Base-by-base conservation (phyloP, 2,888 invertebrate species). In the Cheilosia pagana region DNA sequence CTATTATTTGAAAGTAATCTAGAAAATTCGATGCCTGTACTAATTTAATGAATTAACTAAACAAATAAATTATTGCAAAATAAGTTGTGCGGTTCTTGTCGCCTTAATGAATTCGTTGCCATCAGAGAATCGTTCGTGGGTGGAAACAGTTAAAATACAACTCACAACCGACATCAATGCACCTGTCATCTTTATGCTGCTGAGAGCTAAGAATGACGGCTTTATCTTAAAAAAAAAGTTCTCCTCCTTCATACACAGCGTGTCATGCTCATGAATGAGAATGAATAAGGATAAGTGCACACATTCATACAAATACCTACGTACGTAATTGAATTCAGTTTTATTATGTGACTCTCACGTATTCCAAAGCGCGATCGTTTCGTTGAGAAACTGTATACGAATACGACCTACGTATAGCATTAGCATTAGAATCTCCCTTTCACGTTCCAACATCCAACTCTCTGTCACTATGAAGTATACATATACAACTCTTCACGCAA, bases 101-200 rank as follows among this genome's bases (percentile, higher is more conserved):
- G 48, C 28, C 10, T 48, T 16, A n/a, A 23, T 7, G n/a, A 2
- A 6, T n/a, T 19, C 43, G 23, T 25, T 23, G 19, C 6, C 70
- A n/a, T 21, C 63, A 60, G 53, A 23, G 63, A 83, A 70, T 83
- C 68, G 65, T 74, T 83, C 43, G 79, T 83, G 79, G 74, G 70
- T 83, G 74, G 74, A 83, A 83, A 79, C 83, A 83, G 83, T 83
- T 83, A 83, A 83, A 50, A 68, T 57, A 63, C 62, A 72, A 68
- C 74, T 52, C 79, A 59, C 59, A 59, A 63, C 75, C 70, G 74
- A 79, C 83, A 83, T 83, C 83, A 83, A 74, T 67, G 68, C 78
- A 79, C 74, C 70, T 83, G 83, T 65, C 79, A 83, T 83, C 79
- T 83, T 79, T 83, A 70, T 83, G 83, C 74, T 75, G 79, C 83